Evolutionary conservation across 2,888 invertebrate species (phyloP).

Genomic region (Drosophila siamana): DNA sequence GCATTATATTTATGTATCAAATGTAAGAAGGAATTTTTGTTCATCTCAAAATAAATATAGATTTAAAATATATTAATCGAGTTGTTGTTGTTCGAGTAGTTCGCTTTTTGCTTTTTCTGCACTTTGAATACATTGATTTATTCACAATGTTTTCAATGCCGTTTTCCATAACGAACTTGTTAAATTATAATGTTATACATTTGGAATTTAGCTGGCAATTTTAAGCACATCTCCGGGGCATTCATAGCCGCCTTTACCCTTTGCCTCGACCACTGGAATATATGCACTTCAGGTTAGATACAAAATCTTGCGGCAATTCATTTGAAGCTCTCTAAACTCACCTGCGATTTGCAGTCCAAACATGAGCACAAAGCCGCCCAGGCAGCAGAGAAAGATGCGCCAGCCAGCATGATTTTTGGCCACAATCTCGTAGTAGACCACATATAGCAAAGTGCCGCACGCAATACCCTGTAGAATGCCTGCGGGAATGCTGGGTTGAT

Average conservation of each 20-base stretch:
- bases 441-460: slow-evolving; percentile 96
- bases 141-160: not conserved
- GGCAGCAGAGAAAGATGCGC: slow-evolving; percentile 88
- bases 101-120: no score
- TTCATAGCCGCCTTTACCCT: slow-evolving; percentile 50
- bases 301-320: no score
- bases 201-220: not conserved
- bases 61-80: not conserved
- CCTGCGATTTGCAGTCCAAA: slow-evolving; percentile 87
- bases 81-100: no score
- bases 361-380: slow-evolving; percentile 90
- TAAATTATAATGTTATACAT: not conserved
- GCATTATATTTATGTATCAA: no score
- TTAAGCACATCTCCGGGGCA: slow-evolving; percentile 40
- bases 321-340: slow-evolving; percentile 46
- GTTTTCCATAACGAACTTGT: not conserved
- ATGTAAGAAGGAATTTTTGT: no score
- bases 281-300: no score
- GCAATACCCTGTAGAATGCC: slow-evolving; percentile 90
- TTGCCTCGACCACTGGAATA: slow-evolving; percentile 61
- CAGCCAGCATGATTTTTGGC: slow-evolving; percentile 87
- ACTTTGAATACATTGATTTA: not conserved
- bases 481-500: slow-evolving; percentile 88
- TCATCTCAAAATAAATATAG: not conserved
- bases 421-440: slow-evolving; percentile 97